Percentiles rank a stretch among this genome's conserved stretches.
Conservation (phyloP, 1,140 invertebrate species). For the Hylyphantes graminicola region DNA sequence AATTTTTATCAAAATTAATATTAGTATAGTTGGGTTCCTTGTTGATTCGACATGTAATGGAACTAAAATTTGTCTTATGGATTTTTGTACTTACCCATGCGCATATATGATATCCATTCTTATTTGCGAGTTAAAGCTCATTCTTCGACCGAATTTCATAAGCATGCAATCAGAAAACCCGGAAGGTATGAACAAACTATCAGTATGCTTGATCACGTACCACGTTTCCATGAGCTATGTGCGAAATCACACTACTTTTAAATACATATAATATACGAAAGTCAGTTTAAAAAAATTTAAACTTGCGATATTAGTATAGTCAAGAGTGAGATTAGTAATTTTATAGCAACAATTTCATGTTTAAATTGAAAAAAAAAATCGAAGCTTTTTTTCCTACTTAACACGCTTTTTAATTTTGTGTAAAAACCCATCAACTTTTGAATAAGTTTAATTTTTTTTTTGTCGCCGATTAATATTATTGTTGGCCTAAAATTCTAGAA, state of each 20-base stretch:
- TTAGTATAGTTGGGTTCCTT: background rate
- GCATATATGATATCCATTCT: conserved; percentile 26
- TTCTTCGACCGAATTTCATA: conserved; percentile 30
- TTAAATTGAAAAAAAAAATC: background rate
- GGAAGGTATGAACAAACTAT: background rate
- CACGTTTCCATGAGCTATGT: conserved; percentile 33
- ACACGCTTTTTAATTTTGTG: too few relatives aligned
- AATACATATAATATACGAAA: background rate
- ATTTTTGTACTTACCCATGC: background rate
- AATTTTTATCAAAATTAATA: background rate
- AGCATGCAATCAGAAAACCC: background rate
- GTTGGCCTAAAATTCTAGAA: background rate
- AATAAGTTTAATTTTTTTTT: too few relatives aligned
- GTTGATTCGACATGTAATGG: background rate
- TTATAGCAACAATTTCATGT: too few relatives aligned
- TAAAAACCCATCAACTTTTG: too few relatives aligned
- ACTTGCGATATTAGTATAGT: too few relatives aligned
- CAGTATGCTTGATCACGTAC: conserved; percentile 36
- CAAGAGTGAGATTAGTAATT: too few relatives aligned
- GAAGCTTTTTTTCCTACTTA: too few relatives aligned
- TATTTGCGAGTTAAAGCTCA: conserved; percentile 24
- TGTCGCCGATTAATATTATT: too few relatives aligned
- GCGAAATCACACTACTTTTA: background rate
- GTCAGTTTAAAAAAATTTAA: too few relatives aligned
- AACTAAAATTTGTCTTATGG: background rate